Evolutionary conservation across 2,113 vertebrate species (phyloP).

Genomic region (Pomatostomus ruficeps): DNA sequence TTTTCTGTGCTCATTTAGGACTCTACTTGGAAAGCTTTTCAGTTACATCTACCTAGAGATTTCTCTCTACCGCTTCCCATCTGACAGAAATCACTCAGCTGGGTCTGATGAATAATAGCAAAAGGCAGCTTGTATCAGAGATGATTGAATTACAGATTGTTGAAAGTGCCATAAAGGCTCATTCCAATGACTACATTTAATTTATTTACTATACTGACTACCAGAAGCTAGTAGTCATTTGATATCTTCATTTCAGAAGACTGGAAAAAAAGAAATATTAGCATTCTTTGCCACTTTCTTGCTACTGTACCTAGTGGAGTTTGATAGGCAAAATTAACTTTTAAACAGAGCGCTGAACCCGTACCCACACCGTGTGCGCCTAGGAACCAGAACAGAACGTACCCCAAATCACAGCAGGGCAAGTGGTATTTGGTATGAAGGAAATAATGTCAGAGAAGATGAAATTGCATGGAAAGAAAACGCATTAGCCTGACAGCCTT

Average conservation of each 20-base stretch:
- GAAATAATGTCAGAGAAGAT: background rate
- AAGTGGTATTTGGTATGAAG: background rate
- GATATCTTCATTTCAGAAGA: constrained; percentile 43
- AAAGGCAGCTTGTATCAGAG: constrained; percentile 65
- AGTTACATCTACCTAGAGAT: constrained; percentile 63
- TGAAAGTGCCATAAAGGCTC: constrained; percentile 53
- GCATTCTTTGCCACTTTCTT: background rate
- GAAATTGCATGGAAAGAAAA: background rate
- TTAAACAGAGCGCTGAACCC: background rate
- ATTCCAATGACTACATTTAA: constrained; percentile 59
- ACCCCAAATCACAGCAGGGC: background rate
- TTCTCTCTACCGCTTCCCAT: constrained; percentile 57
- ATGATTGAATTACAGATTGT: constrained; percentile 66
- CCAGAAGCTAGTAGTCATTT: background rate
- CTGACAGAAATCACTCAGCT: constrained; percentile 71
- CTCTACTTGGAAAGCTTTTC: constrained; percentile 61
- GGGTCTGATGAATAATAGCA: constrained; percentile 71
- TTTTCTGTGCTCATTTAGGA: constrained; percentile 55
- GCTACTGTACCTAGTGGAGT: constrained; percentile 43
- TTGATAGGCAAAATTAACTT: constrained; percentile 42
- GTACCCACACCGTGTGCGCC: background rate
- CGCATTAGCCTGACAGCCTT: background rate
- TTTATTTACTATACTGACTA: constrained; percentile 51
- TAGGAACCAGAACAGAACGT: background rate
- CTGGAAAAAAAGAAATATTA: constrained; percentile 1